phyloP scores from a whole-genome alignment of 1,140 invertebrate species.

The Phthorimaea operculella region DNA sequence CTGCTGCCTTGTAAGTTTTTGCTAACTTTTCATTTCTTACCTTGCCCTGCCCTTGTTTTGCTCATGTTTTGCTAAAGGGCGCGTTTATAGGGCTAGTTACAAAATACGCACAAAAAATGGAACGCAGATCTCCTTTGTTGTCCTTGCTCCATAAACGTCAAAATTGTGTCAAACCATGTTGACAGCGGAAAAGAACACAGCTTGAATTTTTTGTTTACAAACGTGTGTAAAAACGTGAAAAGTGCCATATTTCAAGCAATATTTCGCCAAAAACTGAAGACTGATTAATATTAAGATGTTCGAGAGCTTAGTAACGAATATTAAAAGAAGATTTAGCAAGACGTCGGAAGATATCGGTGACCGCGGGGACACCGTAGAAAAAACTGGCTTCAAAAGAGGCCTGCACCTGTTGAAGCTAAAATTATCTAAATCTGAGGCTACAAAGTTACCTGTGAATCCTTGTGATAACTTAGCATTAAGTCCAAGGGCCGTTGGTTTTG shows the following conservation, averaged over 20 bases:
- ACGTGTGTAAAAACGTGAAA: slow-evolving; percentile 13
- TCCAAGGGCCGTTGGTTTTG: slow-evolving; percentile 46
- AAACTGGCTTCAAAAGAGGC: slow-evolving; percentile 63
- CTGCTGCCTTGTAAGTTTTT: slow-evolving; percentile 59
- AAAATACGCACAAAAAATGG: slow-evolving; percentile 31
- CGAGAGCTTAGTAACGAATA: slow-evolving; percentile 51
- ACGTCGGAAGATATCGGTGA: slow-evolving; percentile 31
- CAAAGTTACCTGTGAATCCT: slow-evolving; percentile 23
- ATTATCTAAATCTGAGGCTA: slow-evolving; percentile 47
- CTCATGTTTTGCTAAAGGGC: background rate
- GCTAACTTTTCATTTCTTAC: slow-evolving; percentile 16
- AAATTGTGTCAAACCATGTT: slow-evolving; percentile 16
- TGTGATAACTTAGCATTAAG: slow-evolving; percentile 47
- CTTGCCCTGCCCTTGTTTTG: background rate
- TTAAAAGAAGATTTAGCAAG: slow-evolving; percentile 69
- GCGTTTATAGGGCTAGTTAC: slow-evolving; percentile 19
- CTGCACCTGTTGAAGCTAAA: slow-evolving; percentile 52
- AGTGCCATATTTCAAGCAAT: slow-evolving; percentile 36
- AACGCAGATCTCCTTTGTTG: slow-evolving; percentile 27
- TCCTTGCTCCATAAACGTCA: slow-evolving; percentile 65
- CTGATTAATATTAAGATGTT: slow-evolving; percentile 61
- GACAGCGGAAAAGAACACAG: slow-evolving; percentile 38
- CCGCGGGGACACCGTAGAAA: slow-evolving; percentile 25
- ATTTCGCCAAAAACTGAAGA: slow-evolving; percentile 54
- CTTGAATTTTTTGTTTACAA: slow-evolving; percentile 16